These are phyloP conservation scores for Eupithecia pulchellata DNA, from an alignment of 2,888 invertebrate genomes.

Conservation along the genomic window DNA sequence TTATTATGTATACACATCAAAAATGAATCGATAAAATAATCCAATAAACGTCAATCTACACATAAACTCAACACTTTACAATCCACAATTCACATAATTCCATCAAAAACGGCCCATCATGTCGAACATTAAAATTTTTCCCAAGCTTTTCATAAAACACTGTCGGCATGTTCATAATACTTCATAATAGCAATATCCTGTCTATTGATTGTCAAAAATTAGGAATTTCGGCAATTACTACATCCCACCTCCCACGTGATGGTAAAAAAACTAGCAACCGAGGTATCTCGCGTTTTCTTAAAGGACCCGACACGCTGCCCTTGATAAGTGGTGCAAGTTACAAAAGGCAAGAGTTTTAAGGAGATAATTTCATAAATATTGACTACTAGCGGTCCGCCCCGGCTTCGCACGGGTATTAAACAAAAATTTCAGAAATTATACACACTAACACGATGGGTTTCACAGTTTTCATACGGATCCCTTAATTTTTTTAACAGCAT, in stretches of 20 bases:
- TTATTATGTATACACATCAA: neutral
- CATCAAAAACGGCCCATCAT: constrained; percentile 35
- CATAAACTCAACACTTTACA: constrained; percentile 31
- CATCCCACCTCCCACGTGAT: constrained; percentile 83
- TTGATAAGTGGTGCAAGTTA: constrained; percentile 48
- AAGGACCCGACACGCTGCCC: constrained; percentile 75
- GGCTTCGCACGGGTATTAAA: too few species aligned
- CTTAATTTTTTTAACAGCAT: too few species aligned
- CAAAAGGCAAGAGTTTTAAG: constrained; percentile 30
- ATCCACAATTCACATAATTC: constrained; percentile 29
- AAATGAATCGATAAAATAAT: constrained; percentile 1
- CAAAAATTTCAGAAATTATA: too few species aligned
- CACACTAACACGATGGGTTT: too few species aligned
- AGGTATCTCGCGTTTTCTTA: constrained; percentile 77
- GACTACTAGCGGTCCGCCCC: too few species aligned
- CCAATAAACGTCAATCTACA: constrained; percentile 3
- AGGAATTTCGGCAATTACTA: constrained; percentile 82
- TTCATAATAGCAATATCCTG: constrained; percentile 84
- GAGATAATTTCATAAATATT: neutral
- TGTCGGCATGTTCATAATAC: constrained; percentile 50
- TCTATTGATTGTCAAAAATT: constrained; percentile 85
- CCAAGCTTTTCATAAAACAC: constrained; percentile 57
- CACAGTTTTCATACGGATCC: too few species aligned
- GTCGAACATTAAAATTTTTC: constrained; percentile 51
- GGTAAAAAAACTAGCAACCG: constrained; percentile 77